Percentiles rank a stretch among this genome's conserved stretches.
Evolutionary conservation across 2,888 invertebrate species (phyloP).

Genomic region (Xestia xanthographa): DNA sequence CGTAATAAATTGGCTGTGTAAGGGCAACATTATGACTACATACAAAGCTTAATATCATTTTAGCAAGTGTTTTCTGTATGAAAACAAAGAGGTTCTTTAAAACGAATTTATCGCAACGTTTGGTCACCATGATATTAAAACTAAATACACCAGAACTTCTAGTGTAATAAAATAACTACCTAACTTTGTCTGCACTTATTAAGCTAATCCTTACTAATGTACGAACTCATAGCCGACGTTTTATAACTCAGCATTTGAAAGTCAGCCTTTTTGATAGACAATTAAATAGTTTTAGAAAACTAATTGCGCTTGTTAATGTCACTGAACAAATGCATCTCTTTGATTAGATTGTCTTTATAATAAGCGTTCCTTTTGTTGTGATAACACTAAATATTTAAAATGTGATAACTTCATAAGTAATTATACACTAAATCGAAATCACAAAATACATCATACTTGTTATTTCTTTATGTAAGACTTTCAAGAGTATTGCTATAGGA

Average conservation of each 20-base stretch:
- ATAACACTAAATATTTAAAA: conserved; percentile 44
- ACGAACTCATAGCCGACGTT: conserved; percentile 53
- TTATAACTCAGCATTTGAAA: conserved; percentile 36
- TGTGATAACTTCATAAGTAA: conserved; percentile 47
- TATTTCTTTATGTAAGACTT: conserved; percentile 16
- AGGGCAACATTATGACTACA: conserved; percentile 2
- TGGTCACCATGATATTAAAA: conserved; percentile 53
- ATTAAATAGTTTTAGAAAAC: conserved; percentile 47
- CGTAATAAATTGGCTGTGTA: neutral
- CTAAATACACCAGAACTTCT: conserved; percentile 49
- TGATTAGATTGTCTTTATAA: conserved; percentile 53
- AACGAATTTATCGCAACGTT: conserved; percentile 51
- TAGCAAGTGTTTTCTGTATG: conserved; percentile 20
- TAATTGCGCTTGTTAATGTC: conserved; percentile 29
- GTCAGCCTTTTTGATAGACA: conserved; percentile 59
- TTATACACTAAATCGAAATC: conserved; percentile 39
- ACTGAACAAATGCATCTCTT: conserved; percentile 45
- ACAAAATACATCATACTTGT: conserved; percentile 19
- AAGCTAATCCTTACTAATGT: conserved; percentile 52
- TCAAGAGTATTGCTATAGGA: conserved; percentile 41
- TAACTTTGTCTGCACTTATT: conserved; percentile 59
- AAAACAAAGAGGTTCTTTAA: conserved; percentile 41
- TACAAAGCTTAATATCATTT: conserved; percentile 5
- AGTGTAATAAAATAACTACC: conserved; percentile 45
- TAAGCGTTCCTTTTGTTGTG: conserved; percentile 52